phyloP scores from a whole-genome alignment of 1,140 invertebrate species.

The Zeugodacus cucurbitae region DNA sequence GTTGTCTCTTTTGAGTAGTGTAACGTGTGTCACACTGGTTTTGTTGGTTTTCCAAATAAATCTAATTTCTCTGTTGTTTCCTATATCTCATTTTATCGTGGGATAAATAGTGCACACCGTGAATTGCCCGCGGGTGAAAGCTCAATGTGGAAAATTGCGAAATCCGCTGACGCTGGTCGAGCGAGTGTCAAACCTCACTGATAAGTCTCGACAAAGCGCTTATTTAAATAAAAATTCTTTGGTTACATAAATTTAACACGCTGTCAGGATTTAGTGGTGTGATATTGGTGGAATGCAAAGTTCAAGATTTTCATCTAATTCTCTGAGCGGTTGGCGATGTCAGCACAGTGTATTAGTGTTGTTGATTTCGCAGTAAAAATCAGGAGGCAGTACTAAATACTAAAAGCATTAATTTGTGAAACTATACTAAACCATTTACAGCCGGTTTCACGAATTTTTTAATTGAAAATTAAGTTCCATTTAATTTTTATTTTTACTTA shows the following conservation, averaged over 20 bases:
- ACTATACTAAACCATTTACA: too few relatives aligned
- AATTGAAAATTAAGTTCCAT: too few relatives aligned
- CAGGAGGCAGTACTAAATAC: too few relatives aligned
- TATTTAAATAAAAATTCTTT: not conserved
- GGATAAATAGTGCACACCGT: too few relatives aligned
- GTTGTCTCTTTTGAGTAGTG: not conserved
- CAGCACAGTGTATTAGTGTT: not conserved
- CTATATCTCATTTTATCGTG: too few relatives aligned
- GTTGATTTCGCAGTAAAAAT: not conserved
- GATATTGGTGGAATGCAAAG: not conserved
- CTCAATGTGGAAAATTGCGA: not conserved
- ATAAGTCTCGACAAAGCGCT: not conserved
- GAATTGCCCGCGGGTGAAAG: not conserved
- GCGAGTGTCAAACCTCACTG: constrained; percentile 5
- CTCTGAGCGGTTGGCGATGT: not conserved
- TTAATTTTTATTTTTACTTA: too few relatives aligned
- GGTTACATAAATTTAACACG: constrained; percentile 45
- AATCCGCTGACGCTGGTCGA: not conserved
- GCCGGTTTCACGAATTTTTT: too few relatives aligned
- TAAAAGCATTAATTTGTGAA: too few relatives aligned
- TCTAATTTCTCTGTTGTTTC: too few relatives aligned
- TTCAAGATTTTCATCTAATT: constrained; percentile 5
- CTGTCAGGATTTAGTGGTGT: constrained; percentile 41
- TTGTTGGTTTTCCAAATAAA: not conserved
- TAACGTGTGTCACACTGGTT: not conserved